Evolutionary conservation across 1,140 invertebrate genomes (phyloP).

Genomic region (Drosophila persimilis): DNA sequence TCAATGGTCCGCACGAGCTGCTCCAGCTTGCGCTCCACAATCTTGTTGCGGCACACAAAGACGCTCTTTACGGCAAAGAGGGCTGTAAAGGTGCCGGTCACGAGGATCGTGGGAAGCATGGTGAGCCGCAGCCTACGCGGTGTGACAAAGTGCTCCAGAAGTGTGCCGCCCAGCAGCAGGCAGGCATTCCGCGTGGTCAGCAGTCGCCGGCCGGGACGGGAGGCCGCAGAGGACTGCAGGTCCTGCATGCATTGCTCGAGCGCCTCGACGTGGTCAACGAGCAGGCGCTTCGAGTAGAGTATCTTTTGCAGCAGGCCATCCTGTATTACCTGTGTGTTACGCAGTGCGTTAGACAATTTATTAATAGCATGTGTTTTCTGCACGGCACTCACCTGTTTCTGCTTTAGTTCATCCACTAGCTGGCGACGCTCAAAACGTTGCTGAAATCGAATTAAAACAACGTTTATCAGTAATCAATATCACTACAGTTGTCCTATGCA

Average conservation of each 20-base stretch:
- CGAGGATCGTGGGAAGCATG: conserved; percentile 52
- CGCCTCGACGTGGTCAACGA: conserved; percentile 79
- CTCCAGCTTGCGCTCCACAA: conserved; percentile 73
- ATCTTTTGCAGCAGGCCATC: conserved; percentile 69
- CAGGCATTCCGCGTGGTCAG: conserved; percentile 68
- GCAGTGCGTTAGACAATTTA: conserved; percentile 20
- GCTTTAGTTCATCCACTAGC: conserved; percentile 67
- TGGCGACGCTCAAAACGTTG: conserved; percentile 45
- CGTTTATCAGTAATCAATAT: neutral
- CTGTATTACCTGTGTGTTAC: conserved; percentile 58
- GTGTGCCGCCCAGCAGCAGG: conserved; percentile 58
- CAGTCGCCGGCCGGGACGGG: conserved; percentile 36
- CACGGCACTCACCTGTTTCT: conserved; percentile 68
- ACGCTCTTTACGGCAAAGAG: conserved; percentile 69
- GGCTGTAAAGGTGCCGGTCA: conserved; percentile 64
- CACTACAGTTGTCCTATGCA: neutral
- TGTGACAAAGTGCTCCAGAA: conserved; percentile 72
- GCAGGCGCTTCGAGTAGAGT: conserved; percentile 73
- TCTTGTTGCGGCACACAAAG: conserved; percentile 77
- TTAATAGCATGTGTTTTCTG: conserved; percentile 17
- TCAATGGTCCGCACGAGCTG: conserved; percentile 75
- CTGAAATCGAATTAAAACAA: conserved; percentile 14
- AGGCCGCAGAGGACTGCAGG: conserved; percentile 1
- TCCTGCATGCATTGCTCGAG: conserved; percentile 72
- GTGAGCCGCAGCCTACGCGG: conserved; percentile 59